Percentiles rank a stretch among this genome's conserved stretches.
Conservation (phyloP, 1,140 invertebrate species). For the Hypothenemus hampei region DNA sequence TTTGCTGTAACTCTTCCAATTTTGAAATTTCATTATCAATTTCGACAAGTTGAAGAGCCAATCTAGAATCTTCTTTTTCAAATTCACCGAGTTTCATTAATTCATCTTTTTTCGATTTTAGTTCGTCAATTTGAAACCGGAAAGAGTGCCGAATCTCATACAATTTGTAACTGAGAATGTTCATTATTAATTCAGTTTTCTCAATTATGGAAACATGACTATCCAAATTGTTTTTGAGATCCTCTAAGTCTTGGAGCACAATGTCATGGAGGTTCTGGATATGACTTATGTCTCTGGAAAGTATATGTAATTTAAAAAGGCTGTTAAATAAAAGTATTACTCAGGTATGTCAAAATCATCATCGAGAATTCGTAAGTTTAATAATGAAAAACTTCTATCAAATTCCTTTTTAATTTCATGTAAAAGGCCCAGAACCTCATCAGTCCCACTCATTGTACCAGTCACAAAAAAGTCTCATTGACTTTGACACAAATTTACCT, state of each 20-base stretch:
- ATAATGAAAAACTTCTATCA: slow-evolving; percentile 2
- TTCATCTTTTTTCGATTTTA: slow-evolving; percentile 17
- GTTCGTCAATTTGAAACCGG: slow-evolving; percentile 13
- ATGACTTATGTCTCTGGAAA: slow-evolving; percentile 22
- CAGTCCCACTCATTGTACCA: not conserved
- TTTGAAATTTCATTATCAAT: slow-evolving; percentile 26
- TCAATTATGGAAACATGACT: slow-evolving; percentile 17
- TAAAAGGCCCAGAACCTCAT: slow-evolving; percentile 7
- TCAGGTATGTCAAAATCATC: slow-evolving; percentile 18
- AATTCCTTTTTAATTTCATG: slow-evolving; percentile 15
- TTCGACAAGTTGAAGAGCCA: slow-evolving; percentile 21
- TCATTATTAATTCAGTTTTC: slow-evolving; percentile 27
- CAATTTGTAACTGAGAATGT: slow-evolving; percentile 31
- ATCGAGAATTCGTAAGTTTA: slow-evolving; percentile 12
- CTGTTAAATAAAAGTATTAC: slow-evolving; percentile 5
- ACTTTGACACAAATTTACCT: slow-evolving; percentile 7
- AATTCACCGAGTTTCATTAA: slow-evolving; percentile 6
- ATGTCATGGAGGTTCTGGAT: slow-evolving; percentile 24
- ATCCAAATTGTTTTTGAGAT: slow-evolving; percentile 15
- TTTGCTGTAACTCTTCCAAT: slow-evolving; percentile 25
- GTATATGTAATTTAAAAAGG: not conserved
- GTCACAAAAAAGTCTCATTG: not conserved
- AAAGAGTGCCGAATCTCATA: slow-evolving; percentile 30
- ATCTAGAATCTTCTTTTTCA: slow-evolving; percentile 11
- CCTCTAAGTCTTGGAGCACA: slow-evolving; percentile 16